phyloP scores from a whole-genome alignment of 2,888 invertebrate genomes.

The Polylopha cassiicola region DNA sequence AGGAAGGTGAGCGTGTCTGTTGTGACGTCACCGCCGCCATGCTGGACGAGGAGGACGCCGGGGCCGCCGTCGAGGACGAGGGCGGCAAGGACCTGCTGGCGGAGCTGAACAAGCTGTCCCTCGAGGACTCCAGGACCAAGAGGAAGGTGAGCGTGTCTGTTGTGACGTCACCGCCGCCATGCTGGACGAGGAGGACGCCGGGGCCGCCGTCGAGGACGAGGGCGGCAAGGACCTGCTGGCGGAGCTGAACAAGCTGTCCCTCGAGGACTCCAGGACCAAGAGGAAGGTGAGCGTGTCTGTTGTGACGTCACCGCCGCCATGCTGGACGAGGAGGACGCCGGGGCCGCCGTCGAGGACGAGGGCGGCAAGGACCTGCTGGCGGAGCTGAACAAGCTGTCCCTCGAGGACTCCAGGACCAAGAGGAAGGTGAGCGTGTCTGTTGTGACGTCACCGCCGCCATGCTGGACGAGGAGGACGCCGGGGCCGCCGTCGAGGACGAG shows the following conservation, averaged over 20 bases:
- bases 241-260: conserved; percentile 79
- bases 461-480: too few relatives aligned
- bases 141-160: conserved; percentile 40
- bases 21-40: conserved; percentile 84
- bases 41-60: conserved; percentile 57
- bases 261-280: conserved; percentile 49
- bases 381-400: conserved; percentile 79
- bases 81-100: conserved; percentile 79
- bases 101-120: conserved; percentile 79
- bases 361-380: conserved; percentile 79
- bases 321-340: conserved; percentile 57
- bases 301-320: conserved; percentile 84
- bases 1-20: conserved; percentile 40
- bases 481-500: too few relatives aligned
- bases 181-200: conserved; percentile 57
- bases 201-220: conserved; percentile 35
- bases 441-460: too few relatives aligned
- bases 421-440: conserved; percentile 40
- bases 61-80: conserved; percentile 35
- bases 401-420: conserved; percentile 49
- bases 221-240: conserved; percentile 79
- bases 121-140: conserved; percentile 49
- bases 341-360: conserved; percentile 35
- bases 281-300: conserved; percentile 40
- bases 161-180: conserved; percentile 84